Conservation (phyloP, 2,797 vertebrate genomes). For the Eptatretus atami region DNA sequence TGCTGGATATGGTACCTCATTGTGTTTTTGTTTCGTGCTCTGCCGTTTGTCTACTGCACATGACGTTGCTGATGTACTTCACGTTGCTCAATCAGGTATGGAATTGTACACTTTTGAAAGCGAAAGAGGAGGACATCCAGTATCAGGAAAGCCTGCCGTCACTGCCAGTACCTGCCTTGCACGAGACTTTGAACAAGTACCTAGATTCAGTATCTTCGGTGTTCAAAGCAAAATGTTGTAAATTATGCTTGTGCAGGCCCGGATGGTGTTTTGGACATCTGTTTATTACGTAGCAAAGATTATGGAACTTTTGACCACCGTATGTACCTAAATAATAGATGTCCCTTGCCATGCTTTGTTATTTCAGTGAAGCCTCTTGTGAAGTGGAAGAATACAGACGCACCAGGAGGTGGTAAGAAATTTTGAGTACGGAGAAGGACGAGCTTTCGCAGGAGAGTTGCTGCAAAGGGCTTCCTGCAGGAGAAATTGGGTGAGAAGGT, state of each 20-base stretch:
- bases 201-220: conserved; percentile 32
- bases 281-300: too few species aligned
- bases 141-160: conserved; percentile 43
- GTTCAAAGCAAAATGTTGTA: too few species aligned
- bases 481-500: conserved; percentile 45
- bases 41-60: too few species aligned
- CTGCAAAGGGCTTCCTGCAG: conserved; percentile 37
- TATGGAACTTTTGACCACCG: too few species aligned
- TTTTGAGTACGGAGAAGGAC: conserved; percentile 41
- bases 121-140: conserved; percentile 32
- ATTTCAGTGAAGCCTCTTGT: conserved; percentile 53
- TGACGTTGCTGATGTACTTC: too few species aligned
- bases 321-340: neutral
- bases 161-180: conserved; percentile 43
- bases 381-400: conserved; percentile 29
- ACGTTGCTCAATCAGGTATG: too few species aligned
- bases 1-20: too few species aligned
- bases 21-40: too few species aligned
- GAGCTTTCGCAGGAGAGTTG: conserved; percentile 40
- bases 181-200: conserved; percentile 47
- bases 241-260: too few species aligned
- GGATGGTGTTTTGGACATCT: too few species aligned
- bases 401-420: conserved; percentile 30
- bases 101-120: too few species aligned
- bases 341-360: conserved; percentile 10